Percentiles rank a stretch among this genome's conserved stretches.
These are phyloP conservation scores for Gymnodraco acuticeps DNA, from an alignment of 2,797 vertebrate species.

Conservation along the genomic window DNA sequence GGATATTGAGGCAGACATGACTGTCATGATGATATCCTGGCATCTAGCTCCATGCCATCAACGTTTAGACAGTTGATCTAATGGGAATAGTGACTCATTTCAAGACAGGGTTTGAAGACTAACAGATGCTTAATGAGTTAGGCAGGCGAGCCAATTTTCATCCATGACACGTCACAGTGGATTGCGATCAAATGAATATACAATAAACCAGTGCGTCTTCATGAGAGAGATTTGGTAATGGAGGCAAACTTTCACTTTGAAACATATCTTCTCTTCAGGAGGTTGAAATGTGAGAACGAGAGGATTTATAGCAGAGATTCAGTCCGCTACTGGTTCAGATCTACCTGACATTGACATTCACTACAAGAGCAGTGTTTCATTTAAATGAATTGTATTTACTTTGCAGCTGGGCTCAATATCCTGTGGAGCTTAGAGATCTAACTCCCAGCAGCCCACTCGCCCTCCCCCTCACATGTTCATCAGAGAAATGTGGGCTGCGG, in stretches of 20 bases:
- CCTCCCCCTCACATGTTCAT: constrained; percentile 71
- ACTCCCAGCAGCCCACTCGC: constrained; percentile 79
- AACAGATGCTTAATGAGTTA: constrained; percentile 25
- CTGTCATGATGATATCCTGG: constrained; percentile 20
- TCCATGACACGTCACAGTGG: constrained; percentile 24
- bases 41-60: background rate
- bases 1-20: background rate
- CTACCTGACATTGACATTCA: constrained; percentile 38
- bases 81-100: constrained; percentile 12
- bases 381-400: constrained; percentile 67
- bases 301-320: constrained; percentile 27
- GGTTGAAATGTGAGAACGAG: constrained; percentile 3
- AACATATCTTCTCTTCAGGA: constrained; percentile 29
- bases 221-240: constrained; percentile 15
- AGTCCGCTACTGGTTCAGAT: constrained; percentile 19
- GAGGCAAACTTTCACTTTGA: constrained; percentile 25
- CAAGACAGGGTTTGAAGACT: constrained; percentile 15
- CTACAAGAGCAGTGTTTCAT: constrained; percentile 37
- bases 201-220: constrained; percentile 22
- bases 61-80: constrained; percentile 6
- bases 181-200: constrained; percentile 34
- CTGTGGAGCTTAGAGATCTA: constrained; percentile 52
- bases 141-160: constrained; percentile 8
- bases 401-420: constrained; percentile 75
- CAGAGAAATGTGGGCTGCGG: constrained; percentile 85